Evolutionary conservation across 2,113 vertebrate species (phyloP), one percentile per base, ranked within the genome.

Genomic region (Heptranchias perlo): DNA sequence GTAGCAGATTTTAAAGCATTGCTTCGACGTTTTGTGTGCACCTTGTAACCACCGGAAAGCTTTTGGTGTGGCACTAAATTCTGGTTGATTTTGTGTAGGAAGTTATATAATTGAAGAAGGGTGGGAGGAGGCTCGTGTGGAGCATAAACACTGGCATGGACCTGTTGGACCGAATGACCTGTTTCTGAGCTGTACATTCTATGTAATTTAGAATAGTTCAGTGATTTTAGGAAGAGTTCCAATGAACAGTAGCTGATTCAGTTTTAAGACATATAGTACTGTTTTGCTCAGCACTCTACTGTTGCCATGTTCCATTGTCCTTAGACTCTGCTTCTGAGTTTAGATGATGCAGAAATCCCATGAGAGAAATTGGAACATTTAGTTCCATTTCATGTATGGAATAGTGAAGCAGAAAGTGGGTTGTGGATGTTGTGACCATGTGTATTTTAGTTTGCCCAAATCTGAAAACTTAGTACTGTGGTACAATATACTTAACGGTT

Each of bases 31-130:
- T 61, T 54, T 62, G 89, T 62, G 39, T 92, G 96, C 96, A 96
- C 96, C 96, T 78, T 96, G 25, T 84, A 96, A 76, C 96, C 96
- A 96, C 96, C 97, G 96, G 96, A 96, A 97, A 97, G 97, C 97
- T 97, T 96, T 18, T 93, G n/a, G 58, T 93, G 8, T 39, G 21
- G 58, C 58, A 62, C 7, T 92, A 89, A 89, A 89, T 31, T 58
- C 11, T 89, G 52, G 47, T n/a, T 2, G 21, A 8, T 87, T 91
- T 58, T 58, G 13, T 61, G 52, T 58, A 91, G 87, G 52, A 91
- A 91, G 28, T 54, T 91, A 16, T 54, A 58, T 91, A 58, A n/a
- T n/a, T n/a, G n/a, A n/a, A n/a, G n/a, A n/a, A n/a, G n/a, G n/a
- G n/a, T n/a, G n/a, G n/a, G n/a, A n/a, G n/a, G n/a, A n/a, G n/a